Percentiles rank a stretch among this genome's conserved stretches.
phyloP scores from a whole-genome alignment of 1,140 invertebrate genomes.

The Meloidogyne hapla region DNA sequence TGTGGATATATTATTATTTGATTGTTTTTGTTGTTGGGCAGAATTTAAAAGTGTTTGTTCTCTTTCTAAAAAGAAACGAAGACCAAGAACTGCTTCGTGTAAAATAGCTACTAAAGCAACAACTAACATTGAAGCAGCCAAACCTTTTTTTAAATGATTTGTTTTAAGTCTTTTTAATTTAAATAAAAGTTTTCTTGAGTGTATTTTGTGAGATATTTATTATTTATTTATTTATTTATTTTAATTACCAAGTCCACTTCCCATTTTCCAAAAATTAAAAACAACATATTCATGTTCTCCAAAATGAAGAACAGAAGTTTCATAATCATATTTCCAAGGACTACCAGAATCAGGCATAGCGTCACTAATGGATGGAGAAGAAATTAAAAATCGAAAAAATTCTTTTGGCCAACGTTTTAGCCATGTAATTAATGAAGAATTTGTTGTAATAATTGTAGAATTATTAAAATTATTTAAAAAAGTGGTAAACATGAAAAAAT shows the following conservation, averaged over 20 bases:
- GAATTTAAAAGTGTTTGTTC: conserved; percentile 17
- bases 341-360: neutral
- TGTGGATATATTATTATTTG: no score
- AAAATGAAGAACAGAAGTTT: conserved; percentile 28
- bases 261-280: conserved; percentile 37
- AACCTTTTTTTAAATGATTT: conserved; percentile 11
- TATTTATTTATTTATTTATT: neutral
- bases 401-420: conserved; percentile 22
- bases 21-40: neutral
- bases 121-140: conserved; percentile 33
- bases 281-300: conserved; percentile 35
- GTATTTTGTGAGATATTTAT: neutral
- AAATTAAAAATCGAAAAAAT: conserved; percentile 10
- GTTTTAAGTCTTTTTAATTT: no score
- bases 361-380: conserved; percentile 17
- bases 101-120: conserved; percentile 26
- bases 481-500: neutral
- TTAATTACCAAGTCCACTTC: conserved; percentile 26
- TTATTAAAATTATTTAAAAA: neutral
- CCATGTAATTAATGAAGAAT: conserved; percentile 3
- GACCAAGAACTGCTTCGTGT: conserved; percentile 36
- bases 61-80: conserved; percentile 36
- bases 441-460: conserved; percentile 7
- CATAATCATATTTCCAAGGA: conserved; percentile 8
- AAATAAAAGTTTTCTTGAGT: conserved; percentile 13